Conservation (phyloP, 2,113 vertebrate species). For the Peromyscus californicus region DNA sequence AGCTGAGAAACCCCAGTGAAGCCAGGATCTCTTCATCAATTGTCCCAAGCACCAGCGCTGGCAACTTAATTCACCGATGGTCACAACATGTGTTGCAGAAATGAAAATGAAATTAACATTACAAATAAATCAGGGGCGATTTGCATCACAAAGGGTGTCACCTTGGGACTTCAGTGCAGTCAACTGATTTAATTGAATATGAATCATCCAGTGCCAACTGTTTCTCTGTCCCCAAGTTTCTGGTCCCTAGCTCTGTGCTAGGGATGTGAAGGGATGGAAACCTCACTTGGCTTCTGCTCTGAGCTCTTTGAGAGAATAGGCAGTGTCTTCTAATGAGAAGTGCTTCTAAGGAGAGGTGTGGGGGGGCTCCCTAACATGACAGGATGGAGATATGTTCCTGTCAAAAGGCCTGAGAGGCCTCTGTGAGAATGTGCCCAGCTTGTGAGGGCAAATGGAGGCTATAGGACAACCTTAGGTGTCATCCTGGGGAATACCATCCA, state of each 20-base stretch:
- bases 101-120: conserved; percentile 19
- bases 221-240: background rate
- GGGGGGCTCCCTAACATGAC: rapidly evolving
- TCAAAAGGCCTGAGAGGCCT: background rate
- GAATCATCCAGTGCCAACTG: background rate
- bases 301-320: background rate
- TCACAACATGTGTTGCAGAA: background rate
- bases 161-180: background rate
- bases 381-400: background rate
- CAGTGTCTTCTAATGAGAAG: too few species aligned
- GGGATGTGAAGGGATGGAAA: rapidly evolving
- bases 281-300: too few species aligned
- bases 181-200: background rate
- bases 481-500: background rate
- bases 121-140: background rate
- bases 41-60: background rate
- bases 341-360: too few species aligned
- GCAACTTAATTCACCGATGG: background rate
- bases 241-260: background rate
- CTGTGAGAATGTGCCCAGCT: background rate
- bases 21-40: background rate
- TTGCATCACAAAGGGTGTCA: conserved; percentile 13
- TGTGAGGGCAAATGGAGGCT: background rate
- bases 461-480: too few species aligned
- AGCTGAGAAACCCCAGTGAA: background rate